Percentiles rank a stretch among this genome's conserved stretches.
phyloP scores from a whole-genome alignment of 2,113 vertebrate genomes.

The Geothlypis trichas region DNA sequence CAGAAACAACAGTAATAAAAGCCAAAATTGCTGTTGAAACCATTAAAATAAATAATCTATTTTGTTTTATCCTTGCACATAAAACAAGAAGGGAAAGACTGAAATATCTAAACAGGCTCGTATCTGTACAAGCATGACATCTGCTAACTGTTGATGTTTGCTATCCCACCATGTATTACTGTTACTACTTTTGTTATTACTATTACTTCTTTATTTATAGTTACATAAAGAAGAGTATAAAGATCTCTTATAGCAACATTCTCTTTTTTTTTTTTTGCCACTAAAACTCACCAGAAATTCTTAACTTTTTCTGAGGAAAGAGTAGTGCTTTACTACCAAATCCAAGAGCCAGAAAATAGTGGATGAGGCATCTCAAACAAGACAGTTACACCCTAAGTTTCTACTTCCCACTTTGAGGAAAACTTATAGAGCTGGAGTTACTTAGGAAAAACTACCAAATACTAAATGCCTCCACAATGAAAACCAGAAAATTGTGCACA shows the following conservation, averaged over 20 bases:
- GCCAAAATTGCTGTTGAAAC: neutral
- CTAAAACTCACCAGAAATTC: neutral
- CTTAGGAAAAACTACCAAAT: neutral
- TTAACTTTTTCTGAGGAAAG: neutral
- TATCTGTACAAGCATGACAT: neutral
- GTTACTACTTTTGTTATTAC: neutral
- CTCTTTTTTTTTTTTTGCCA: neutral
- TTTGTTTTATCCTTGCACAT: neutral
- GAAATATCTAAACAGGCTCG: neutral
- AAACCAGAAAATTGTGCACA: neutral
- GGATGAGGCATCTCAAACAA: neutral
- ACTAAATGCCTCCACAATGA: neutral
- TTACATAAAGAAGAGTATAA: neutral
- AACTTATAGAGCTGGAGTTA: neutral
- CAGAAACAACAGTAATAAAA: neutral
- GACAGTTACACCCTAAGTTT: neutral
- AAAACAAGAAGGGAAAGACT: neutral
- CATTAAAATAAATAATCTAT: neutral
- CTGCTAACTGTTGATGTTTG: neutral
- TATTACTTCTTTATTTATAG: neutral
- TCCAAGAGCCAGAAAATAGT: neutral
- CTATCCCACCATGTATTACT: neutral
- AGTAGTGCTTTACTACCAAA: neutral
- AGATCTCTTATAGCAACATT: neutral
- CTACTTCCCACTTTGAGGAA: neutral